Evolutionary conservation across 2,797 vertebrate species (phyloP).

Genomic region (Luscinia luscinia): DNA sequence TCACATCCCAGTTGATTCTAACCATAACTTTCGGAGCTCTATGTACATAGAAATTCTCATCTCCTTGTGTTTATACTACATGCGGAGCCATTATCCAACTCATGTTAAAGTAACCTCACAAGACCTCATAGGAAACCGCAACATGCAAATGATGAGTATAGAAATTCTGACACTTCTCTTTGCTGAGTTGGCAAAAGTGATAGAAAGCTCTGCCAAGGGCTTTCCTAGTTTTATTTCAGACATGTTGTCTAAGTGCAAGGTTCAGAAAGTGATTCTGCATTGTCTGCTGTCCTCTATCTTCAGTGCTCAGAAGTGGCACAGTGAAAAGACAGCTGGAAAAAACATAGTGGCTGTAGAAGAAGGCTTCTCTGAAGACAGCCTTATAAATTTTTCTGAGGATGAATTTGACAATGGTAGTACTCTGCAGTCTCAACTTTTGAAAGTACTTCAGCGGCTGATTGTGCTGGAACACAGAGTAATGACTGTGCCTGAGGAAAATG

Average conservation of each 20-base stretch:
- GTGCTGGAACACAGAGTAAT: conserved; percentile 94
- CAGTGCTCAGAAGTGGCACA: conserved; percentile 96
- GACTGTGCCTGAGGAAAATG: conserved; percentile 89
- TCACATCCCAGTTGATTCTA: conserved; percentile 94
- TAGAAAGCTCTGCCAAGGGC: conserved; percentile 93
- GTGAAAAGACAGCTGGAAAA: conserved; percentile 84
- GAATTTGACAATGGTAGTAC: conserved; percentile 93
- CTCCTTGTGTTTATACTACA: conserved; percentile 94
- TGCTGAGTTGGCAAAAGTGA: conserved; percentile 91
- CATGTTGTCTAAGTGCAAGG: conserved; percentile 97
- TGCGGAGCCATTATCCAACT: conserved; percentile 95
- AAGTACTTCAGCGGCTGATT: conserved; percentile 92
- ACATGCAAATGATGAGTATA: conserved; percentile 98
- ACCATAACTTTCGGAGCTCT: conserved; percentile 94
- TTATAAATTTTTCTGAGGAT: conserved; percentile 97
- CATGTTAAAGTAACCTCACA: conserved; percentile 88
- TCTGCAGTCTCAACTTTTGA: conserved; percentile 93
- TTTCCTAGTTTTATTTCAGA: conserved; percentile 98
- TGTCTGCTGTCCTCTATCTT: conserved; percentile 96
- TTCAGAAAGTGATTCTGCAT: conserved; percentile 97
- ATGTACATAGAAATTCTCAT: conserved; percentile 99
- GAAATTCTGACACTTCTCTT: conserved; percentile 96
- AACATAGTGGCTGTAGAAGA: conserved; percentile 90
- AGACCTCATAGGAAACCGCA: conserved; percentile 94
- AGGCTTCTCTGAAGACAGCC: conserved; percentile 94